Base-by-base conservation (phyloP, 2,113 vertebrate species). In the Naja naja region DNA sequence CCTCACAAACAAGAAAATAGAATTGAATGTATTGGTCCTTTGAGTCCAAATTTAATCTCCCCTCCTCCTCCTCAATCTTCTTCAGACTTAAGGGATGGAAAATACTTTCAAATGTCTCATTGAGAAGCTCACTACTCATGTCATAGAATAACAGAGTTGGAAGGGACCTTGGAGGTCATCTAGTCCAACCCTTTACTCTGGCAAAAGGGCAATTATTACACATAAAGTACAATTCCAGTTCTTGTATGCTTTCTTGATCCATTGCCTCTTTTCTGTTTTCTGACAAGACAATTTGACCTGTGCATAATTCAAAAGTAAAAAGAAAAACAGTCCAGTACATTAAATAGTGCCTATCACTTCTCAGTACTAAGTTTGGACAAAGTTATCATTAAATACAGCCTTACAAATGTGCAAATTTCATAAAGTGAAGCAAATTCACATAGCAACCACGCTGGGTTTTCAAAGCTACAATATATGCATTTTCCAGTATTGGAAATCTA, bases 21-120 rank as follows among this genome's bases (percentile, higher is more conserved):
- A 92, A 88, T 52, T 94, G 94, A 94, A 93, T 87, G 85, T 90
- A 96, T 43, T 4, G 5, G 16, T 94, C 94, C 96, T 97, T 92
- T 93, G 95, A 95, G 96, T 91, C 95, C 95, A 34, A 54, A 91
- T 91, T 74, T 94, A 87, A 93, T 94, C 87, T 95, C 88, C 93
- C 64, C 94, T 92, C 85, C 95, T 89, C 91, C 96, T 69, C 94
- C 90, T 95, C 95, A 88, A 93, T 97, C 93, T 96, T 89, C 0
- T 8, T 2, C 47, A 95, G 94, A 95, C 97, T 97, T 97, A 45
- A 43, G 94, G 95, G 97, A 96, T 23, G 94, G 94, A 69, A 97
- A 97, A 96, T 97, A 98, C 97, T 98, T 97, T 96, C 94, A 95
- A 92, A 54, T 94, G 53, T 1, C 93, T 97, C 97, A 97, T 97